These are phyloP conservation scores for Dipodomys merriami DNA, from an alignment of 2,113 vertebrate genomes.

Conservation along the genomic window DNA sequence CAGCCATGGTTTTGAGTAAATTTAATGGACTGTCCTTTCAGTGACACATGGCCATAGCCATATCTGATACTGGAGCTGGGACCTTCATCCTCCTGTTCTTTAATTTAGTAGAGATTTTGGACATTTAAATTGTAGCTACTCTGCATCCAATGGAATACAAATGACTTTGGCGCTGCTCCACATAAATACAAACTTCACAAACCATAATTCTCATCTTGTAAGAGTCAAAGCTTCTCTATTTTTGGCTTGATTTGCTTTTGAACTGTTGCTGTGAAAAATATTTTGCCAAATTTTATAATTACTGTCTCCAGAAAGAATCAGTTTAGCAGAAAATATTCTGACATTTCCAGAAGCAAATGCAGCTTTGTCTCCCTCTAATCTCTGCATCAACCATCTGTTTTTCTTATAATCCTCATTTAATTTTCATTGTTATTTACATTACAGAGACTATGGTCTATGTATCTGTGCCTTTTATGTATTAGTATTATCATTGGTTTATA, in stretches of 20 bases:
- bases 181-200: neutral
- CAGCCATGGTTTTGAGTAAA: neutral
- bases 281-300: neutral
- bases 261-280: neutral
- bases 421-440: neutral
- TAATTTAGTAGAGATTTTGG: neutral
- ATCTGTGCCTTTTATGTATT: neutral
- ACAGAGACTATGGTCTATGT: neutral
- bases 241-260: neutral
- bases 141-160: neutral
- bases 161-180: neutral
- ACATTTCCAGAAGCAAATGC: neutral
- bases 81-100: neutral
- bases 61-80: neutral
- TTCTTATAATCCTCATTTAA: neutral
- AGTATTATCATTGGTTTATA: neutral
- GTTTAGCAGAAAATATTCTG: neutral
- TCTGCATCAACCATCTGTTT: neutral
- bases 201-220: neutral
- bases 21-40: neutral
- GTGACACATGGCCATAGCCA: too few species aligned
- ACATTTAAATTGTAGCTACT: neutral
- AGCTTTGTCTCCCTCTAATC: neutral
- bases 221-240: neutral
- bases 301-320: neutral